phyloP scores from a whole-genome alignment of 2,888 invertebrate genomes.

The Aethes cnicana region DNA sequence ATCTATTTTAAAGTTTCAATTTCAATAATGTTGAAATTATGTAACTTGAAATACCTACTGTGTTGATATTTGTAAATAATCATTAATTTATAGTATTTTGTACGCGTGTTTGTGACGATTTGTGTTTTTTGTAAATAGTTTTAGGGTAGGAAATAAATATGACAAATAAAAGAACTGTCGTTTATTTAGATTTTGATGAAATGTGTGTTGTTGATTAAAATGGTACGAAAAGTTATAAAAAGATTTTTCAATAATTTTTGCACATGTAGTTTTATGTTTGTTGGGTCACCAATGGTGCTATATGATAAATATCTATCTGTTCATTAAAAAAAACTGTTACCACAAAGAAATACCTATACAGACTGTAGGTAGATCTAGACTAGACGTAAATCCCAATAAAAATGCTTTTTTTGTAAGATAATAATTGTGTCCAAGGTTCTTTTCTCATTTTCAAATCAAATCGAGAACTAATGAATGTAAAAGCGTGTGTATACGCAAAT shows the following conservation, averaged over 20 bases:
- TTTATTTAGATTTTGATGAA: slow-evolving; percentile 15
- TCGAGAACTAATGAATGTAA: too few relatives aligned
- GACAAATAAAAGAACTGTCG: slow-evolving; percentile 27
- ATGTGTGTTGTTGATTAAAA: slow-evolving; percentile 20
- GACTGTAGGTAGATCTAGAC: too few relatives aligned
- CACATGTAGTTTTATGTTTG: slow-evolving; percentile 33
- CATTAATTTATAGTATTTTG: slow-evolving; percentile 70
- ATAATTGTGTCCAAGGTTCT: too few relatives aligned
- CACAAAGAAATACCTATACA: too few relatives aligned
- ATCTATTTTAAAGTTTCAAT: slow-evolving; percentile 50
- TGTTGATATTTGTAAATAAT: slow-evolving; percentile 64
- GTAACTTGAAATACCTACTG: slow-evolving; percentile 46
- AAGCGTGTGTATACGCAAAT: too few relatives aligned
- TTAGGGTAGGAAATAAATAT: slow-evolving; percentile 37
- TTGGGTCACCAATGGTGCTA: slow-evolving; percentile 68
- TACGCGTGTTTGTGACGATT: slow-evolving; percentile 42
- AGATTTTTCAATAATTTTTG: slow-evolving; percentile 34
- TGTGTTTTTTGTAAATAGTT: slow-evolving; percentile 46
- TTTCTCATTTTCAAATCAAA: too few relatives aligned
- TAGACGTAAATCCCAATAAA: too few relatives aligned
- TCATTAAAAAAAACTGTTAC: too few relatives aligned
- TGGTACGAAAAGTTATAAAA: slow-evolving; percentile 18
- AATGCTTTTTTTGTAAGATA: too few relatives aligned
- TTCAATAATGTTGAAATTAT: slow-evolving; percentile 48
- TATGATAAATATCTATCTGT: slow-evolving; percentile 23